A percentile compares a stretch with the other conserved stretches of the same genome.
Evolutionary conservation across 2,888 invertebrate species (phyloP).

Genomic region (Zelleria hepariella): DNA sequence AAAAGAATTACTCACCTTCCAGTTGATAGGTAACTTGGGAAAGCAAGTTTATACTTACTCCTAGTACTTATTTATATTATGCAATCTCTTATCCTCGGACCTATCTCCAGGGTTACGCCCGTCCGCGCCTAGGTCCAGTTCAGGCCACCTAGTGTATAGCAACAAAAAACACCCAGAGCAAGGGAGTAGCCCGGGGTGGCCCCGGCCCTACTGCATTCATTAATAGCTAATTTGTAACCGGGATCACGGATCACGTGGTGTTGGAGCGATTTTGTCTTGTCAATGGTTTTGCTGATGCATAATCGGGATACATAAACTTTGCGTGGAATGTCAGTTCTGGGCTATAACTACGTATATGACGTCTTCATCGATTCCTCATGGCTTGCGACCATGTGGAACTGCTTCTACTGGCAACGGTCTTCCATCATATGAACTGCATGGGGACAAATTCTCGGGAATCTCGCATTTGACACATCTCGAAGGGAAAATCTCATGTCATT

Average conservation of each 20-base stretch:
- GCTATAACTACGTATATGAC: background rate
- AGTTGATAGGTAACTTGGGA: too few species aligned
- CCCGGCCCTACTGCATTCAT: slow-evolving; percentile 51
- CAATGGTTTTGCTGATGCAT: background rate
- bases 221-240: slow-evolving; percentile 63
- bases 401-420: too few species aligned
- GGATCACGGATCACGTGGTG: slow-evolving; percentile 52
- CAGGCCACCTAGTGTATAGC: slow-evolving; percentile 51
- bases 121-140: slow-evolving; percentile 7
- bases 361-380: too few species aligned
- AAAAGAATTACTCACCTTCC: too few species aligned
- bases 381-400: too few species aligned
- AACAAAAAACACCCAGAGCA: slow-evolving; percentile 32
- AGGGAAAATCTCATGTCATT: too few species aligned
- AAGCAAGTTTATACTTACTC: too few species aligned
- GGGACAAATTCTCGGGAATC: too few species aligned
- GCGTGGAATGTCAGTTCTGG: background rate
- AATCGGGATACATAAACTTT: background rate
- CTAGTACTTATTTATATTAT: too few species aligned
- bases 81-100: slow-evolving; percentile 7
- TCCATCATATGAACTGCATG: too few species aligned
- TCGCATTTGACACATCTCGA: too few species aligned
- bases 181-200: slow-evolving; percentile 15
- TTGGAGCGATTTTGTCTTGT: background rate
- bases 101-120: background rate